phyloP scores from a whole-genome alignment of 2,888 invertebrate genomes.

The Phanerotoma sp. region DNA sequence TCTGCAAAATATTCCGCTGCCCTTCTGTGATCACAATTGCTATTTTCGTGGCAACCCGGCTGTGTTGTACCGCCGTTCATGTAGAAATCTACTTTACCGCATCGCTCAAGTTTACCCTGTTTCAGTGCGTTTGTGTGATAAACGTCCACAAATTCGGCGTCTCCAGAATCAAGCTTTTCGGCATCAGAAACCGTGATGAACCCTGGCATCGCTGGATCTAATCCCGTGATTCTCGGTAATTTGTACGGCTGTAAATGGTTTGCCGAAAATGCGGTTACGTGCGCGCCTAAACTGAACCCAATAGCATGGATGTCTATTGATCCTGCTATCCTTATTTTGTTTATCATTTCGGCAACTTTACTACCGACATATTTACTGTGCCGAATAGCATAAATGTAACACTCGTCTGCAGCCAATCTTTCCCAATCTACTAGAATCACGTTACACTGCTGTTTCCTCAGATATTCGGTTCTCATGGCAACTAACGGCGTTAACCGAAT shows the following conservation, averaged over 20 bases:
- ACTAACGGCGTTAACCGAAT: no score
- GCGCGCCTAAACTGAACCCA: constrained; percentile 70
- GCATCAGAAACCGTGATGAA: constrained; percentile 61
- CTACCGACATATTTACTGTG: no score
- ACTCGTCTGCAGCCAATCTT: no score
- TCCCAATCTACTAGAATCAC: no score
- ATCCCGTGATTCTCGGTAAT: constrained; percentile 64
- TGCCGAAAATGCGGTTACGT: constrained; percentile 63
- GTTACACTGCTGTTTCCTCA: no score
- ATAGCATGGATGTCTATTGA: constrained; percentile 66
- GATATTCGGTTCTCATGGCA: no score
- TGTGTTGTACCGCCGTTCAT: constrained; percentile 71
- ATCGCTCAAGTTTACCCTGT: constrained; percentile 67
- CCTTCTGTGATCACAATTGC: constrained; percentile 65
- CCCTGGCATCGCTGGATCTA: constrained; percentile 72
- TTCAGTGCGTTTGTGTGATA: constrained; percentile 72
- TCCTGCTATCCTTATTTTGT: no score
- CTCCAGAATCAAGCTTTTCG: constrained; percentile 65
- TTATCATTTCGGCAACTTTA: no score
- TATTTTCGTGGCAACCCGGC: constrained; percentile 64
- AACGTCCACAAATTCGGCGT: constrained; percentile 71
- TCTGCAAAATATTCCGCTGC: constrained; percentile 67
- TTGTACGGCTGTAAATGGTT: no score
- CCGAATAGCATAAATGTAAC: no score
- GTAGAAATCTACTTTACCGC: constrained; percentile 73